Evolutionary conservation across 2,113 vertebrate genomes (phyloP).

Genomic region (Pelobates fuscus): DNA sequence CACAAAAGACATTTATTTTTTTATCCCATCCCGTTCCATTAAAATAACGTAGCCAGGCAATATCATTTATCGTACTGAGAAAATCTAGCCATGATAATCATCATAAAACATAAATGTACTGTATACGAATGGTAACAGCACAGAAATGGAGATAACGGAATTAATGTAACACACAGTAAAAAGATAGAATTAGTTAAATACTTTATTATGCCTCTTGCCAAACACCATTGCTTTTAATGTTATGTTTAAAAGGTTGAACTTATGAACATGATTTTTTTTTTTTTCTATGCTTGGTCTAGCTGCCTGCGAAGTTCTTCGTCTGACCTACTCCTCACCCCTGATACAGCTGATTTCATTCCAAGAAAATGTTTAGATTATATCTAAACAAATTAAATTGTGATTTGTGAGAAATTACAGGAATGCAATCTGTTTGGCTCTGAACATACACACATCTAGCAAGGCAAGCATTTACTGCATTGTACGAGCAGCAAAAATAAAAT

Average conservation of each 20-base stretch:
- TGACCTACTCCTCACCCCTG: conserved; percentile 36
- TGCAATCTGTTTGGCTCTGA: conserved; percentile 22
- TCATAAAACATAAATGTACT: neutral
- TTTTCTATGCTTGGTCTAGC: neutral
- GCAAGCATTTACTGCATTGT: neutral
- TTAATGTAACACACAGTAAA: conserved; percentile 1
- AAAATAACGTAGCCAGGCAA: too few relatives aligned
- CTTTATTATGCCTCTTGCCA: neutral
- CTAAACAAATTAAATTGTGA: conserved; percentile 43
- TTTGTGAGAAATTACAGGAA: conserved; percentile 45
- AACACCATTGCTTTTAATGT: neutral
- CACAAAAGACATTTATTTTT: too few relatives aligned
- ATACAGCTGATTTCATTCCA: conserved; percentile 29
- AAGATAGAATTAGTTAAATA: neutral
- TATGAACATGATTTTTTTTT: conserved; percentile 10
- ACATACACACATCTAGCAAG: neutral
- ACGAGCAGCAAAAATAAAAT: neutral
- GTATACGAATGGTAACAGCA: neutral
- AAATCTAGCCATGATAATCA: neutral
- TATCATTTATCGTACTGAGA: too few relatives aligned
- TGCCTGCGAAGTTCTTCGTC: conserved; percentile 6
- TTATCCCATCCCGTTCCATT: too few relatives aligned
- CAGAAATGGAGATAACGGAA: neutral
- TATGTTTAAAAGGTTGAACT: neutral
- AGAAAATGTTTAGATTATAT: conserved; percentile 46